Conservation (phyloP, 2,797 vertebrate species). For the Esox lucius region DNA sequence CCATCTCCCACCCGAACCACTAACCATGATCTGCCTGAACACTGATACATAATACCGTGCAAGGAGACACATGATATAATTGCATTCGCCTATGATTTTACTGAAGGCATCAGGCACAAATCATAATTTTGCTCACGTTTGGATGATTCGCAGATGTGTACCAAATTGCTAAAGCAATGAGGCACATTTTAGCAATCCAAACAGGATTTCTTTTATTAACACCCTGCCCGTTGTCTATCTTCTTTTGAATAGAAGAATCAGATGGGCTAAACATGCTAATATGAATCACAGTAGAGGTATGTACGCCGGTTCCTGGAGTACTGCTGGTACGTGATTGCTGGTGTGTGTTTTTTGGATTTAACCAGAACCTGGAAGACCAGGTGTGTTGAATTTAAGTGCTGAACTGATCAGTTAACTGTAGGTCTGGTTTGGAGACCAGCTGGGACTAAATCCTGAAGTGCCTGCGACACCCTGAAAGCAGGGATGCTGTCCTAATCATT, state of each 20-base stretch:
- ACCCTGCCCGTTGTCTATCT: slow-evolving; percentile 26
- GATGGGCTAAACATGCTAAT: slow-evolving; percentile 14
- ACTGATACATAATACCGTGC: slow-evolving; percentile 29
- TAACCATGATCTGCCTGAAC: slow-evolving; percentile 20
- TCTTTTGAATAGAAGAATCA: background rate
- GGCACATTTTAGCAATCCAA: slow-evolving; percentile 36
- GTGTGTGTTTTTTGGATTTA: too few relatives aligned
- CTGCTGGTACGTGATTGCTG: too few relatives aligned
- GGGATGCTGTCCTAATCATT: too few relatives aligned
- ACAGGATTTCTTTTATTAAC: slow-evolving; percentile 14
- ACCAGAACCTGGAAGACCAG: too few relatives aligned
- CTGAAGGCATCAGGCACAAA: slow-evolving; percentile 53
- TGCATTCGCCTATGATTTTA: slow-evolving; percentile 40
- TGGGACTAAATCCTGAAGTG: too few relatives aligned
- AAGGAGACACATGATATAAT: slow-evolving; percentile 47
- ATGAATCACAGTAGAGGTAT: background rate
- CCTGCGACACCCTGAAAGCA: too few relatives aligned
- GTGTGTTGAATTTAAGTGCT: too few relatives aligned
- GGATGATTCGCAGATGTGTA: slow-evolving; percentile 50
- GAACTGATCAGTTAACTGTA: too few relatives aligned
- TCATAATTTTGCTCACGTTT: slow-evolving; percentile 48
- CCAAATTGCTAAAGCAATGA: slow-evolving; percentile 36
- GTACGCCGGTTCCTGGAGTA: too few relatives aligned
- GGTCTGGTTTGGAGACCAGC: too few relatives aligned
- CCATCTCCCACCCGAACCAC: background rate